These are phyloP conservation scores for Homarus gammarus DNA, from an alignment of 2,888 invertebrate species.

Conservation along the genomic window DNA sequence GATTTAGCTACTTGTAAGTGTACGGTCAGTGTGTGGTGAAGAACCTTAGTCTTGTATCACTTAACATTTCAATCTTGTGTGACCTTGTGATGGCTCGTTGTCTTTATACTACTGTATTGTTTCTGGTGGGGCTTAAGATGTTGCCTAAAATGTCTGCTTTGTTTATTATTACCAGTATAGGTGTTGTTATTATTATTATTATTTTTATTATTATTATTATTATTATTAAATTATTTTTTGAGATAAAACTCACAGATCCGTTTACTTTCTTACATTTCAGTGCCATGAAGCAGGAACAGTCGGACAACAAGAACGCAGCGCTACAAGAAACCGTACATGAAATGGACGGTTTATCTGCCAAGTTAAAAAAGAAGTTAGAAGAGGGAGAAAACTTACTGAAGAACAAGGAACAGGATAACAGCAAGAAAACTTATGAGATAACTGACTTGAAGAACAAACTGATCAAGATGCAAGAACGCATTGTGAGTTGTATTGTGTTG, in stretches of 20 bases:
- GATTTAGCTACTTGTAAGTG: too few species aligned
- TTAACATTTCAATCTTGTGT: too few species aligned
- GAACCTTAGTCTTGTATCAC: too few species aligned
- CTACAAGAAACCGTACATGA: constrained; percentile 62
- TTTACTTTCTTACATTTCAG: constrained; percentile 14
- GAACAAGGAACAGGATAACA: constrained; percentile 32
- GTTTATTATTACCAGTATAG: too few species aligned
- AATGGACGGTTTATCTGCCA: constrained; percentile 53
- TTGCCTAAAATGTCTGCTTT: too few species aligned
- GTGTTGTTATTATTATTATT: too few species aligned
- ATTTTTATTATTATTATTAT: too few species aligned
- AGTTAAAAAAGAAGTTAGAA: constrained; percentile 52
- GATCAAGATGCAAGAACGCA: constrained; percentile 46
- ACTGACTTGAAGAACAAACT: constrained; percentile 51
- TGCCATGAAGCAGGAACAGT: constrained; percentile 66
- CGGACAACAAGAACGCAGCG: constrained; percentile 63
- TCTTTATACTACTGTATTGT: too few species aligned
- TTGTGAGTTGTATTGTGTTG: constrained; percentile 35
- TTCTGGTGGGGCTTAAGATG: too few species aligned
- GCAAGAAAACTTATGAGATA: constrained; percentile 56
- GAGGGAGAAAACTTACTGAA: constrained; percentile 48
- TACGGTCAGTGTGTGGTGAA: too few species aligned
- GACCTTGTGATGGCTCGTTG: too few species aligned
- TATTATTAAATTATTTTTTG: background rate
- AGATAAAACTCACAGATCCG: background rate